These are phyloP conservation scores for Hiodon alosoides DNA, from an alignment of 2,113 vertebrate genomes.

Conservation along the genomic window DNA sequence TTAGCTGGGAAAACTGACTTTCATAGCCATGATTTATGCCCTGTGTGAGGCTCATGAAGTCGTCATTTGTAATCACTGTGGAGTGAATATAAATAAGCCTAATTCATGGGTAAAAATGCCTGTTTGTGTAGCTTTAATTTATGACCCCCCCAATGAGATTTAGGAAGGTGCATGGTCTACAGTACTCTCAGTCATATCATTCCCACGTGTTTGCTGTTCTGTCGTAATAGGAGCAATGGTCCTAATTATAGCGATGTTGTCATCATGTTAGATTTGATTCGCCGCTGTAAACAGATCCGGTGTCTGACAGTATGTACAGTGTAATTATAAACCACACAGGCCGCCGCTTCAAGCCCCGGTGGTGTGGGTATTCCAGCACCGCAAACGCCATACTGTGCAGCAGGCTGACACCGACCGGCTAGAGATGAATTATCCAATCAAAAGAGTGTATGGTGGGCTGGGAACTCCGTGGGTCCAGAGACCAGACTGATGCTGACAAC, in stretches of 20 bases:
- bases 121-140: neutral
- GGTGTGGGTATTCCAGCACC: neutral
- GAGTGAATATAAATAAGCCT: neutral
- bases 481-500: slow-evolving; percentile 5
- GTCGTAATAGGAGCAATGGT: neutral
- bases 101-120: neutral
- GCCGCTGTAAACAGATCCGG: neutral
- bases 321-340: neutral
- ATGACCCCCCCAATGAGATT: neutral
- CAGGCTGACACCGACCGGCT: neutral
- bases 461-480: neutral
- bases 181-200: neutral
- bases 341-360: neutral
- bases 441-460: slow-evolving; percentile 1
- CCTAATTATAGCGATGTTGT: slow-evolving; percentile 13
- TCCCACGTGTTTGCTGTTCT: neutral
- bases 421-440: too few relatives aligned
- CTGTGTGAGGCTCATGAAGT: too few relatives aligned
- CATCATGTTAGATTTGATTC: neutral
- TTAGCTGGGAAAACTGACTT: slow-evolving; percentile 1
- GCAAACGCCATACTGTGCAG: neutral
- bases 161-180: neutral
- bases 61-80: neutral
- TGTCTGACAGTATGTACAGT: neutral
- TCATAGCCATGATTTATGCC: neutral